A percentile compares a stretch with the other conserved stretches of the same genome.
Evolutionary conservation across 2,113 vertebrate species (phyloP).

Genomic region (Orthochromis malagaraziensis): DNA sequence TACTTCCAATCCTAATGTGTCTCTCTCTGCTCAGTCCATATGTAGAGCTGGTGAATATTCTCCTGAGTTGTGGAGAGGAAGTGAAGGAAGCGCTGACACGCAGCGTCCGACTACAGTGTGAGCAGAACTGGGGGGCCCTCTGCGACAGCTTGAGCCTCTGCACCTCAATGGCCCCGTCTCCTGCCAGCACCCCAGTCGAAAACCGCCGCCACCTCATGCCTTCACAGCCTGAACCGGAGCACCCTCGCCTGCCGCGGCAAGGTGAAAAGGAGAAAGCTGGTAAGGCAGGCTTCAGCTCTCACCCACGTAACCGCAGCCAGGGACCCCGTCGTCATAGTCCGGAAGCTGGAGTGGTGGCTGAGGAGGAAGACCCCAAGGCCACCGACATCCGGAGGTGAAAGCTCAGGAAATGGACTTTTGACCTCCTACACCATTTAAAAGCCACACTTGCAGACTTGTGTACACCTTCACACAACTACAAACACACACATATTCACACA

Average conservation of each 20-base stretch:
- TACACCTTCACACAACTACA: not conserved
- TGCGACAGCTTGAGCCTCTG: constrained; percentile 94
- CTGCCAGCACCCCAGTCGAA: constrained; percentile 53
- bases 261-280: constrained; percentile 78
- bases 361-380: constrained; percentile 80
- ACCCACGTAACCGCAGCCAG: constrained; percentile 71
- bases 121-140: constrained; percentile 93
- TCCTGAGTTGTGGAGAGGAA: constrained; percentile 91
- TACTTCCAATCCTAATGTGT: not conserved
- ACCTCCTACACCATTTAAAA: constrained; percentile 23
- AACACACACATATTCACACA: not conserved
- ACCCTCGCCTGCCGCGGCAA: constrained; percentile 54
- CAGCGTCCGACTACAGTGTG: constrained; percentile 88
- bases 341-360: constrained; percentile 73
- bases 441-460: constrained; percentile 43
- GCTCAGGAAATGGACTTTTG: constrained; percentile 23
- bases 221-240: constrained; percentile 70
- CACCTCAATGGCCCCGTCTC: constrained; percentile 64
- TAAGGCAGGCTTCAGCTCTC: constrained; percentile 71
- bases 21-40: constrained; percentile 78
- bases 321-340: constrained; percentile 74
- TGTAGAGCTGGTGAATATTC: constrained; percentile 91
- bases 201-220: constrained; percentile 33
- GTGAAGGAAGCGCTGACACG: constrained; percentile 88
- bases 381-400: constrained; percentile 94